A percentile compares a stretch with the other conserved stretches of the same genome.
These are phyloP conservation scores for Scartelaos histophorus DNA, from an alignment of 2,113 vertebrate genomes.

Conservation along the genomic window DNA sequence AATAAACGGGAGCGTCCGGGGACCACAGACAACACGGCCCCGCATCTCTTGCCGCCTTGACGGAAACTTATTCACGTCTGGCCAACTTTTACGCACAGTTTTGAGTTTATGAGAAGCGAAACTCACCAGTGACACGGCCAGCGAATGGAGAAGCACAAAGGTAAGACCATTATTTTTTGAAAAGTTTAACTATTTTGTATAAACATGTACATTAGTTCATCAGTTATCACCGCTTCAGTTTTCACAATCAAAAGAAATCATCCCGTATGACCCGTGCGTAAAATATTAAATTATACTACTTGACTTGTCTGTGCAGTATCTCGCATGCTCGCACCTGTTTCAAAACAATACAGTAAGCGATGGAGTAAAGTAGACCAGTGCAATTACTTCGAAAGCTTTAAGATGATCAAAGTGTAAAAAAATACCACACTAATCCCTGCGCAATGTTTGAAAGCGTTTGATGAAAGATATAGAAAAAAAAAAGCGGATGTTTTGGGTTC, in stretches of 20 bases:
- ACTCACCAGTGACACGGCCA: conserved; percentile 37
- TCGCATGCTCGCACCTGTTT: not conserved
- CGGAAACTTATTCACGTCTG: conserved; percentile 8
- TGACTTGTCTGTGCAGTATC: not conserved
- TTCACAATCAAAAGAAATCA: not conserved
- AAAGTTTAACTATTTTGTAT: not conserved
- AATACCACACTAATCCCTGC: not conserved
- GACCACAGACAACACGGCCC: conserved; percentile 18
- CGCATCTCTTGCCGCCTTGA: conserved; percentile 20
- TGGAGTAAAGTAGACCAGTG: not conserved
- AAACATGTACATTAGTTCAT: no score
- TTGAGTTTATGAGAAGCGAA: conserved; percentile 43
- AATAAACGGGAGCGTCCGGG: conserved; percentile 27
- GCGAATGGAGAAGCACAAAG: conserved; percentile 80
- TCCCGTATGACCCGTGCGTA: not conserved
- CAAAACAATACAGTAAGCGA: not conserved
- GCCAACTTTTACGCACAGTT: conserved; percentile 33
- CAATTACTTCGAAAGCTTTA: not conserved
- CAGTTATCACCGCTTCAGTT: not conserved
- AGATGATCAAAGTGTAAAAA: not conserved
- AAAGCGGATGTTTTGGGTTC: not conserved
- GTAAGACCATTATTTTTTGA: conserved; percentile 50
- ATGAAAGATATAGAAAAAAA: not conserved
- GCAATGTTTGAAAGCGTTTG: not conserved
- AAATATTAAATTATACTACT: not conserved